phyloP scores from a whole-genome alignment of 2,888 invertebrate genomes.

The Protophormia terraenovae region DNA sequence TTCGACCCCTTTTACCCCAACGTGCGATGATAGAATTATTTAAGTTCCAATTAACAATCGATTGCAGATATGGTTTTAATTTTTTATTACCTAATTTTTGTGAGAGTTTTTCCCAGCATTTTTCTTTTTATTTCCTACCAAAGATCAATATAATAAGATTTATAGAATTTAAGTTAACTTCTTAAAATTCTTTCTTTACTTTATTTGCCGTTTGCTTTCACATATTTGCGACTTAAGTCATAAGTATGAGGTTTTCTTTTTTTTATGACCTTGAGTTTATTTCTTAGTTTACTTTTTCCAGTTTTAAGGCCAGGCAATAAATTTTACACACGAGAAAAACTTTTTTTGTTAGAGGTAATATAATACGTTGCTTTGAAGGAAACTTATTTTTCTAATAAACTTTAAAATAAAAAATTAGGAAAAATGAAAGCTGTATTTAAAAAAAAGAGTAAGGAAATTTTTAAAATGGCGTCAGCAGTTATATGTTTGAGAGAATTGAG shows the following conservation, averaged over 20 bases:
- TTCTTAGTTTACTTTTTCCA: slow-evolving; percentile 6
- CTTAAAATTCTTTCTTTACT: background rate
- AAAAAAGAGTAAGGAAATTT: too few species aligned
- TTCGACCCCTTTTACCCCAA: too few species aligned
- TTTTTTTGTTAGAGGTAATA: background rate
- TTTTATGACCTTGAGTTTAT: slow-evolving; percentile 59
- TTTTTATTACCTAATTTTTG: background rate
- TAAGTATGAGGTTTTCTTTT: slow-evolving; percentile 21
- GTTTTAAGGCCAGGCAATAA: background rate
- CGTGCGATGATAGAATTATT: too few species aligned
- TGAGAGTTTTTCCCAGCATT: background rate
- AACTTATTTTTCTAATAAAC: too few species aligned
- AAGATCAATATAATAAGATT: slow-evolving; percentile 51
- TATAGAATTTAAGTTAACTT: slow-evolving; percentile 38
- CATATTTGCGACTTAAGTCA: background rate
- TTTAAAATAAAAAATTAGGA: too few species aligned
- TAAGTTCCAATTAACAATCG: too few species aligned
- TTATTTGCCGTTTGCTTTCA: background rate
- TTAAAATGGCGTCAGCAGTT: slow-evolving; percentile 21
- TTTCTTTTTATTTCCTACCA: slow-evolving; percentile 26
- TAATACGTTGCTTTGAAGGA: background rate
- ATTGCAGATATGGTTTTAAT: too few species aligned
- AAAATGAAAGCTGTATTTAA: background rate
- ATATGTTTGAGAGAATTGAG: too few species aligned
- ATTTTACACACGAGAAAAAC: background rate